Evolutionary conservation across 1,140 invertebrate species (phyloP), one percentile per base, ranked within the genome.

Genomic region (Maniola jurtina): DNA sequence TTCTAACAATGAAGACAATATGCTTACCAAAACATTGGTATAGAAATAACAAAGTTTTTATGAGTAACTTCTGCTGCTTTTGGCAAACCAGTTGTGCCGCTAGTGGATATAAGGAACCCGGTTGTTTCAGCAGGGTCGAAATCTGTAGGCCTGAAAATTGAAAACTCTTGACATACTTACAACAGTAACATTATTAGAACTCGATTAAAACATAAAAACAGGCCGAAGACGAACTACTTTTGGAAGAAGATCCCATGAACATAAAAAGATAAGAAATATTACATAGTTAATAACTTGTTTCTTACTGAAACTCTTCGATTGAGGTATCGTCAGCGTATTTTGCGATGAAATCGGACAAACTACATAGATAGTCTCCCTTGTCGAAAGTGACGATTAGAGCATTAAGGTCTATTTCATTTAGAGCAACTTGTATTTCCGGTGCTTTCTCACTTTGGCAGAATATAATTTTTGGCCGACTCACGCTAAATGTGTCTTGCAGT

Each of bases 391-490:
- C 73, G 5, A 90, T 84, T 14, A 69, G 45, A 6, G 80, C 68
- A 34, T 81, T 68, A 8, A 77, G 40, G 5, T 81, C 81, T 6
- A 84, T 58, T 52, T 79, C 65, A 47, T 86, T 90, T 0, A 90
- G 57, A 7, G 80, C 78, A 7, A 78, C 47, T 64, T 86, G 83
- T 0, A 88, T 66, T 1, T 81, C 78, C 6, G 79, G 59, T 2
- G 83, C 79, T 16, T 80, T 84, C 25, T 86, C 77, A 40, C 80
- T 86, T 62, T 86, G 83, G 58, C 86, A 90, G 64, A 88, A 90
- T 59, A 90, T 72, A 7, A 85, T 60, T 59, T 81, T 90, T 0
- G 88, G 88, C 45, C 68, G 64, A 14, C 59, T 69, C 2, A 83
- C 67, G 7, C 55, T 42, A 45, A 89, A 86, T 0, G 73, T 73